These are phyloP conservation scores for Psittacula derbiana DNA, from an alignment of 2,797 vertebrate species.

Conservation along the genomic window DNA sequence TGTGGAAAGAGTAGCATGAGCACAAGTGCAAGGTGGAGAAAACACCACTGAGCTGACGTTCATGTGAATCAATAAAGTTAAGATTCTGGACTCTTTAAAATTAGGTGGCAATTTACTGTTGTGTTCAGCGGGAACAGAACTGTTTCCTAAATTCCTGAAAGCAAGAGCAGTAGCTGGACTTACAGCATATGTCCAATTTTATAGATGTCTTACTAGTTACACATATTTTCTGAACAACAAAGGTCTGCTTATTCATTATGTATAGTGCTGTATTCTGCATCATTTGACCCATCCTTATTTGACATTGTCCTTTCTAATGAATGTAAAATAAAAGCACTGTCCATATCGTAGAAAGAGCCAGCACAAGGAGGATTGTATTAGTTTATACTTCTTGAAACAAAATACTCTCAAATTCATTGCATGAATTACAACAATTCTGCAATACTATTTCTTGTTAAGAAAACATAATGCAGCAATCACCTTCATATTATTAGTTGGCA, in stretches of 20 bases:
- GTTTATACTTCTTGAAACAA: not conserved
- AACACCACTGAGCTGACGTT: not conserved
- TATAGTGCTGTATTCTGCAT: not conserved
- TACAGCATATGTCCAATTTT: not conserved
- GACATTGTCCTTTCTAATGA: not conserved
- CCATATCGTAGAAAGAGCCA: not conserved
- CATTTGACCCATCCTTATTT: not conserved
- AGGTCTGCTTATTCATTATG: not conserved
- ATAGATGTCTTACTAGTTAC: not conserved
- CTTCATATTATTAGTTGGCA: not conserved
- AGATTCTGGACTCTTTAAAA: not conserved
- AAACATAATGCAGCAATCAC: not conserved
- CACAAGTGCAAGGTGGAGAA: not conserved
- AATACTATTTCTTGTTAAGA: not conserved
- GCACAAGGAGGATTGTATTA: not conserved
- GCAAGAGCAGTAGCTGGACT: not conserved
- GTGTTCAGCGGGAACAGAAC: not conserved
- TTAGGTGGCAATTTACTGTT: not conserved
- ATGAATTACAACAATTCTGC: not conserved
- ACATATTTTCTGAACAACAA: not conserved
- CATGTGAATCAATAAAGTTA: not conserved
- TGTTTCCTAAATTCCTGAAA: not conserved
- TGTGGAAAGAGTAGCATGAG: not conserved
- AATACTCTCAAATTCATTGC: not conserved
- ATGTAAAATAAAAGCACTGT: not conserved